These are phyloP conservation scores for Romanogobio albipinnatus DNA, from an alignment of 2,113 vertebrate species.

Conservation along the genomic window DNA sequence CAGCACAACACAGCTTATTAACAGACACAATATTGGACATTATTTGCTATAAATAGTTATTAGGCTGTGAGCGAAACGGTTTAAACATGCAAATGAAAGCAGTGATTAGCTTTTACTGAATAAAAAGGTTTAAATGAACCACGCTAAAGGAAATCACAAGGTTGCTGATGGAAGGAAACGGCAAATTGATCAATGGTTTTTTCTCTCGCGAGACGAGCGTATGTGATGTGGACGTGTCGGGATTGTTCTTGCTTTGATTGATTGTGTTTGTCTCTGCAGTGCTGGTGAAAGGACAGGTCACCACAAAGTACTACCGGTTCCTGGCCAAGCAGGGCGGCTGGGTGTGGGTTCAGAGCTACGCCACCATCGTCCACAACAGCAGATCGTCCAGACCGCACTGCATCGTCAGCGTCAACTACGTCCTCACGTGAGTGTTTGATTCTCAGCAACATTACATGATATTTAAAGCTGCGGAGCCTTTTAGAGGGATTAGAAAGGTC, in stretches of 20 bases:
- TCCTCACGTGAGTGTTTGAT: slow-evolving; percentile 88
- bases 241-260: slow-evolving; percentile 1
- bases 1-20: neutral
- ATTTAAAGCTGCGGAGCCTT: too few relatives aligned
- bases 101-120: neutral
- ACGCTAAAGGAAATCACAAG: neutral
- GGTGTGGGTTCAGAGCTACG: slow-evolving; percentile 99
- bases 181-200: neutral
- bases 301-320: slow-evolving; percentile 97
- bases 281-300: slow-evolving; percentile 97
- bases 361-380: slow-evolving; percentile 98
- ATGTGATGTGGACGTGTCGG: neutral
- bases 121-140: neutral
- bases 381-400: slow-evolving; percentile 96
- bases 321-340: slow-evolving; percentile 95
- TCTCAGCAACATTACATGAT: too few relatives aligned
- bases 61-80: neutral
- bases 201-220: neutral
- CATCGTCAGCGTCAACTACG: slow-evolving; percentile 98
- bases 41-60: slow-evolving; percentile 37
- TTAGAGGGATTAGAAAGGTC: too few relatives aligned
- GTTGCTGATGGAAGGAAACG: neutral
- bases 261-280: slow-evolving; percentile 72
- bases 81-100: slow-evolving; percentile 18
- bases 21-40: neutral